Base-by-base conservation (phyloP, 2,113 vertebrate species). In the Noctilio leporinus region DNA sequence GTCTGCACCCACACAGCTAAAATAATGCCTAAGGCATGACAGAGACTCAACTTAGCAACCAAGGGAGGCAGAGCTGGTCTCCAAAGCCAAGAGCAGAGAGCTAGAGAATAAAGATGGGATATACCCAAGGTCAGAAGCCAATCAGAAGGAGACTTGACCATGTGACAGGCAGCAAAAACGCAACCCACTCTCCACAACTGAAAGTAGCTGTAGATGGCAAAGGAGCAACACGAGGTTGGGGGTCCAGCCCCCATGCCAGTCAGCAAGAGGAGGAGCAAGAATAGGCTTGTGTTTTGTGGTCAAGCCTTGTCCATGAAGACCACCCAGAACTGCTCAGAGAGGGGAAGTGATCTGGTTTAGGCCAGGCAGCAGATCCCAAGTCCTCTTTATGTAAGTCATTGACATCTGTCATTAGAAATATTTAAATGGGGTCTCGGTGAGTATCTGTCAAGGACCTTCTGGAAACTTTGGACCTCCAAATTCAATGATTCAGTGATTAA, bases 161-260 rank as follows among this genome's bases (percentile, higher is more conserved):
- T 35, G 10, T 30, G 10, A 6, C 19, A 4, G 19, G 7, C 10
- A 85, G 28, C 30, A 28, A 57, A 81, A 70, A 4, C 3, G 77
- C 28, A 65, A 62, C 20, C 8, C 3, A 1, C 43, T 38, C 40
- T 62, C 1, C 3, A 35, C 53, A 51, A 30, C 0, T 35, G 55
- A 89, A 82, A 53, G 30, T 40, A 87, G 22, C 19, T 14, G 3
- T 2, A 6, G n/a, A n/a, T 35, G 57, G 19, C 43, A 35, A 75
- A 62, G 12, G 26, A 88, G 76, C 26, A 82, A 45, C 92, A 78
- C 62, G 53, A 77, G 16, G 7, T 17, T 20, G 53, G 10, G 15
- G 14, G 3, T 38, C 57, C 28, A 3, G 14, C 3, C 20, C 65
- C 1, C 2, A 15, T 12, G 30, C 20, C 30, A 30, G 0, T 26